Evolutionary conservation across 2,888 invertebrate species (phyloP), one percentile per base, ranked within the genome.

Genomic region (Diplazon laetatorius): DNA sequence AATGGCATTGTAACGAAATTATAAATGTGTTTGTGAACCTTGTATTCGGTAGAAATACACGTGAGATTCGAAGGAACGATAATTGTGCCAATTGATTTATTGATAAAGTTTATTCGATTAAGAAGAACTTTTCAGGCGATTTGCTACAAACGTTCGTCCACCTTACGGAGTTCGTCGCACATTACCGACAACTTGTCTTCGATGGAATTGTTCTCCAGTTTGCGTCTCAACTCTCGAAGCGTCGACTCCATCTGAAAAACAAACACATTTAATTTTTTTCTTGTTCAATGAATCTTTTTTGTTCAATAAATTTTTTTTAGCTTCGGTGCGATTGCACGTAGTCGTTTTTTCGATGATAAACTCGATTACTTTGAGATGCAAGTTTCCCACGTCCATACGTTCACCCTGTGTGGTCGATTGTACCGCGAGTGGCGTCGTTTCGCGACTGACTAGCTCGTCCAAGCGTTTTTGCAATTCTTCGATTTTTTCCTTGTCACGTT

Each of bases 1-100:
- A 74, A 90, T 93, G 87, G 88, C 90, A 48, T 82, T 92, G 59
- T 92, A 85, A 88, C 22, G 9, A 22, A 18, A 35, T 35, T 10
- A 8, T n/a, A n/a, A n/a, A n/a, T n/a, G n/a, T n/a, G n/a, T 8
- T 42, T 22, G 22, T 9, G 1, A 37, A 37, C 4, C 25, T 46
- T 62, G 42, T 72, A 48, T 68, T 52, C 12, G 55, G 66, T 66
- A 62, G 55, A 71, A 74, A 66, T 22, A 42, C 55, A 50, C 42
- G 22, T 52, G 59, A 16, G 39, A 50, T 48, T 20, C 35, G 76
- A 73, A 14, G 18, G 6, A 30, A 30, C 30, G 30, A 30, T 5
- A 30, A 30, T 30, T 30, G 30, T 30, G 30, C 2, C 4, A 2
- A 30, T 30, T 30, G 30, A 30, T n/a, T n/a, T n/a, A n/a, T n/a